A percentile compares a stretch with the other conserved stretches of the same genome.
Conservation (phyloP, 2,888 invertebrate genomes). For the Drosophila niveifrons region DNA sequence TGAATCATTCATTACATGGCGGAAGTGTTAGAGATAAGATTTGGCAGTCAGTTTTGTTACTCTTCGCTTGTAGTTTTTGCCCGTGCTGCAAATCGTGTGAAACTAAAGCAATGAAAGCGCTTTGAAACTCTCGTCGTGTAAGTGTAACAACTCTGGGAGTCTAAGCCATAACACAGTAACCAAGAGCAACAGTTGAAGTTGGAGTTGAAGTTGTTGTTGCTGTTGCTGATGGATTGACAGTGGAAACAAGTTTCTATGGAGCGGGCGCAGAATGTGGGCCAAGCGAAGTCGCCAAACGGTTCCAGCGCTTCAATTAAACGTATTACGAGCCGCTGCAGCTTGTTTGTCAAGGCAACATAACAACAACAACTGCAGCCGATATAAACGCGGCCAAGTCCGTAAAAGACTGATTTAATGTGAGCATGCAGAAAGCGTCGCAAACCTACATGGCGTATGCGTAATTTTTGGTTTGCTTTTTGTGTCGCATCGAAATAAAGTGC, state of each 20-base stretch:
- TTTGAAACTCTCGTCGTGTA: neutral
- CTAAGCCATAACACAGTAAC: constrained; percentile 35
- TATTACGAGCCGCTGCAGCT: constrained; percentile 47
- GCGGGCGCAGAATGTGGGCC: constrained; percentile 56
- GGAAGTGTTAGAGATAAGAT: constrained; percentile 50
- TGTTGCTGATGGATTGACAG: constrained; percentile 10
- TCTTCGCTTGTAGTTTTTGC: constrained; percentile 8
- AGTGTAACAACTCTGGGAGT: constrained; percentile 28
- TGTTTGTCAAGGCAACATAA: constrained; percentile 52
- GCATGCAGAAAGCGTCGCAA: constrained; percentile 7
- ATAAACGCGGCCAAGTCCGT: constrained; percentile 40
- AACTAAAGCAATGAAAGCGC: constrained; percentile 21
- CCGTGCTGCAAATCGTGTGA: constrained; percentile 21
- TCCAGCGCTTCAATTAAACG: constrained; percentile 56
- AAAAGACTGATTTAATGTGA: constrained; percentile 26
- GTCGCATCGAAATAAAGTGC: constrained; percentile 45
- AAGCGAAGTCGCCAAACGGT: constrained; percentile 33
- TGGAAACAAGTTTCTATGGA: constrained; percentile 51
- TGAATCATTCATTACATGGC: constrained; percentile 26
- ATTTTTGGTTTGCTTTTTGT: constrained; percentile 27
- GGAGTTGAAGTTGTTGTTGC: neutral
- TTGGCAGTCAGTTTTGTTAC: constrained; percentile 22
- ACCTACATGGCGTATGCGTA: constrained; percentile 70
- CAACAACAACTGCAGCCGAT: constrained; percentile 25
- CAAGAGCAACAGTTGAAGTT: constrained; percentile 24